Conservation (phyloP, 2,113 vertebrate species). For the Podarcis muralis region DNA sequence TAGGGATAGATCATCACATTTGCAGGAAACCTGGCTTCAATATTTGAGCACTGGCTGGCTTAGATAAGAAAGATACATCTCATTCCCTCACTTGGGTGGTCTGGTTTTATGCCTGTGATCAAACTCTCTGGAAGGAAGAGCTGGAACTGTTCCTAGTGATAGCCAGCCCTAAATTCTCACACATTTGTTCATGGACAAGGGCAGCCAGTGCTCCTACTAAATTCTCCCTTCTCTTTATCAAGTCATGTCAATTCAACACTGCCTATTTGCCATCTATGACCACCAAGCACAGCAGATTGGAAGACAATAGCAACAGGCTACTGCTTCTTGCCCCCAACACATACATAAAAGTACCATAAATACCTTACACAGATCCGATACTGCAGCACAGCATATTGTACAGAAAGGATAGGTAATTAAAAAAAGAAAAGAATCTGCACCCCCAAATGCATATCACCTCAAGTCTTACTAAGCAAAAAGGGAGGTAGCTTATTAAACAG, state of each 20-base stretch:
- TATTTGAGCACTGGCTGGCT: conserved; percentile 54
- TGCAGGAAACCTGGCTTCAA: conserved; percentile 63
- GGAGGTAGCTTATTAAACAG: background rate
- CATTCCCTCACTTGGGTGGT: conserved; percentile 74
- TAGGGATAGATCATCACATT: conserved; percentile 54
- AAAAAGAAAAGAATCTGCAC: background rate
- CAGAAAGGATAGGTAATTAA: conserved; percentile 9
- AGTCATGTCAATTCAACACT: conserved; percentile 80
- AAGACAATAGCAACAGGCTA: conserved; percentile 67
- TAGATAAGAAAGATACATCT: conserved; percentile 56
- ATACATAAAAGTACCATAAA: conserved; percentile 64
- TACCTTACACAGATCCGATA: conserved; percentile 78
- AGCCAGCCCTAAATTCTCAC: conserved; percentile 68
- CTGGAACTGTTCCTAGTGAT: conserved; percentile 74
- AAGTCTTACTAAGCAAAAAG: background rate
- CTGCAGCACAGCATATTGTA: background rate
- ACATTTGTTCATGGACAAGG: conserved; percentile 43
- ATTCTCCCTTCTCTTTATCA: conserved; percentile 48
- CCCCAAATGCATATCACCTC: background rate
- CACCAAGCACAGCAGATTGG: conserved; percentile 72
- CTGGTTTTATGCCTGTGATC: conserved; percentile 74
- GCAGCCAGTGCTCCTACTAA: conserved; percentile 40
- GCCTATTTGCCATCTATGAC: conserved; percentile 83
- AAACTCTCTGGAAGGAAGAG: conserved; percentile 65
- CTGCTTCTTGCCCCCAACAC: conserved; percentile 50